Percentiles rank a stretch among this genome's conserved stretches.
Evolutionary conservation across 2,888 invertebrate genomes (phyloP).

Genomic region (Xestia c-nigrum): DNA sequence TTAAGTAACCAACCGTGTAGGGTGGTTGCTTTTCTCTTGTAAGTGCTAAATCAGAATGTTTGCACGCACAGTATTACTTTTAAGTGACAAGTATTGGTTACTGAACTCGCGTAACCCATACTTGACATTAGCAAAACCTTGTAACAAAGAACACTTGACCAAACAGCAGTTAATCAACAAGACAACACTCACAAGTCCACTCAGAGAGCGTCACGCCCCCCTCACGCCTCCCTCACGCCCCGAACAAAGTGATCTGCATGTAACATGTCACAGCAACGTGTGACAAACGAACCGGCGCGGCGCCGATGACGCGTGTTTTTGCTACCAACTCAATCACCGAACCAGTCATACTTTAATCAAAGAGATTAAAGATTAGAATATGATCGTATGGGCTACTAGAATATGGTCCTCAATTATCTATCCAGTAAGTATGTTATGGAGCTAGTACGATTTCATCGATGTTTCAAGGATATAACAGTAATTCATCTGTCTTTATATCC

Average conservation of each 20-base stretch:
- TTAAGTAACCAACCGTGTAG: background rate
- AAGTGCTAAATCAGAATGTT: background rate
- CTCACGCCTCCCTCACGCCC: slow-evolving; percentile 28
- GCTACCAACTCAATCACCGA: slow-evolving; percentile 43
- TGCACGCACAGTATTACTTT: background rate
- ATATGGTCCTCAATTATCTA: background rate
- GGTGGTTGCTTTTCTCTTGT: background rate
- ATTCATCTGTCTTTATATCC: background rate
- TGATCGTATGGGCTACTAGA: background rate
- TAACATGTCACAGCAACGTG: slow-evolving; percentile 70
- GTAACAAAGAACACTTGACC: background rate
- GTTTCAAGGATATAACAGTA: background rate
- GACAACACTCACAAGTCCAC: slow-evolving; percentile 12
- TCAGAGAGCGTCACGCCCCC: slow-evolving; percentile 3
- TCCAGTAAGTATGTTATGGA: background rate
- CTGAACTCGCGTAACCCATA: background rate
- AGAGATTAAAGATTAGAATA: background rate
- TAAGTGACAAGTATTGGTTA: background rate
- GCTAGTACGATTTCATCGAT: background rate
- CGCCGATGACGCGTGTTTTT: slow-evolving; percentile 39
- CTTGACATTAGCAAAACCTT: background rate
- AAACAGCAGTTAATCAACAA: slow-evolving; percentile 7
- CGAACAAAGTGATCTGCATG: slow-evolving; percentile 64
- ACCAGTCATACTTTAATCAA: background rate
- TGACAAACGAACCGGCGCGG: slow-evolving; percentile 69